Conservation (phyloP, 1,140 invertebrate species). For the Prorops nasuta region DNA sequence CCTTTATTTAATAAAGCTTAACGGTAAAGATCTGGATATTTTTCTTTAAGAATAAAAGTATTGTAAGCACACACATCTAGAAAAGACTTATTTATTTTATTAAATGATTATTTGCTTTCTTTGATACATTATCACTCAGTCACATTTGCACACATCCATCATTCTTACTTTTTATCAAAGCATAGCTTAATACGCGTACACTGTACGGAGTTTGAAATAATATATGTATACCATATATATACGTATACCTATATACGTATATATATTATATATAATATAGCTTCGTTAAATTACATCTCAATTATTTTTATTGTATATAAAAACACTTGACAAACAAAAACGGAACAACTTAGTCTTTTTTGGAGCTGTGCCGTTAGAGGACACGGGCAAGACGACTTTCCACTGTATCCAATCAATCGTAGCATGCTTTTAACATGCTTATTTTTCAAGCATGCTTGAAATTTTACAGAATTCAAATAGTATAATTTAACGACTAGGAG, state of each 20-base stretch:
- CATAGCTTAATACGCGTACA: slow-evolving; percentile 32
- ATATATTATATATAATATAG: slow-evolving; percentile 43
- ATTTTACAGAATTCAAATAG: not conserved
- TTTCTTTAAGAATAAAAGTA: no score
- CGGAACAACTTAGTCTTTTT: slow-evolving; percentile 54
- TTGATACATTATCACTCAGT: slow-evolving; percentile 41
- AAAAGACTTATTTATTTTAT: slow-evolving; percentile 52
- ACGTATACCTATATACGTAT: no score
- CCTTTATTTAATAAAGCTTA: no score
- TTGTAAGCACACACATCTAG: no score
- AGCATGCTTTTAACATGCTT: slow-evolving; percentile 6
- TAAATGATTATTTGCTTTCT: slow-evolving; percentile 41
- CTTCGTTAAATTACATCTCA: slow-evolving; percentile 47
- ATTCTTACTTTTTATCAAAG: slow-evolving; percentile 34
- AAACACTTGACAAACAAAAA: slow-evolving; percentile 57
- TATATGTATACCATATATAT: slow-evolving; percentile 43
- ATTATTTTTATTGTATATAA: slow-evolving; percentile 50
- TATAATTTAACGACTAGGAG: slow-evolving; percentile 3
- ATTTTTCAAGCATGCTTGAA: not conserved
- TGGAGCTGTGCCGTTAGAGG: slow-evolving; percentile 33
- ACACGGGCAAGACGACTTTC: slow-evolving; percentile 23
- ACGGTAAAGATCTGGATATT: no score
- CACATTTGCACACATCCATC: slow-evolving; percentile 42
- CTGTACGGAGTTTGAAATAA: slow-evolving; percentile 48
- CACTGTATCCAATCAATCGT: slow-evolving; percentile 1